Percentiles rank a stretch among this genome's conserved stretches.
Conservation (phyloP, 2,113 vertebrate genomes). For the Entomyzon cyanotis region DNA sequence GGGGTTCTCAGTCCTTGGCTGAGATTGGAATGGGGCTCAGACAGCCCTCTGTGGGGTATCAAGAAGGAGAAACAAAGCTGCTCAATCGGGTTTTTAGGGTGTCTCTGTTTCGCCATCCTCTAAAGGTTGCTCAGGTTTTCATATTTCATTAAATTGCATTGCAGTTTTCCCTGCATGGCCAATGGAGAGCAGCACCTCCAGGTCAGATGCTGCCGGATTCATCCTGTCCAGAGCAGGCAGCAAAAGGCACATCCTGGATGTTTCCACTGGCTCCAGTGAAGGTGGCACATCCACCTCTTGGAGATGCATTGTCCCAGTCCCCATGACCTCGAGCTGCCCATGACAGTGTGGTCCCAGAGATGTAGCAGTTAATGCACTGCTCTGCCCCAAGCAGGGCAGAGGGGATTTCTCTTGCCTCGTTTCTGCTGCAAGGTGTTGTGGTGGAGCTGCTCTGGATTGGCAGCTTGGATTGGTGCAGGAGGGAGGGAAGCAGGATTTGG, state of each 20-base stretch:
- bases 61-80: not conserved
- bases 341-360: not conserved
- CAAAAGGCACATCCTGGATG: accelerated
- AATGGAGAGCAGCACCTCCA: not conserved
- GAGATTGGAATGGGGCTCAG: not conserved
- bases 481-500: not conserved
- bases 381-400: accelerated
- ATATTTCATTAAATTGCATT: not conserved
- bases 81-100: not conserved
- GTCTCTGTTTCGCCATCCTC: not conserved
- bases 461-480: not conserved
- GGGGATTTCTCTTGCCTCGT: not conserved
- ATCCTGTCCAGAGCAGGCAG: not conserved
- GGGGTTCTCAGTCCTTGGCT: not conserved
- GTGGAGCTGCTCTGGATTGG: not conserved
- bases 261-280: accelerated
- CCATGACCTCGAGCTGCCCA: not conserved
- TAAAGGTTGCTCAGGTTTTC: not conserved
- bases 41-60: not conserved
- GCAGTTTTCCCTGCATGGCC: not conserved
- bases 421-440: not conserved
- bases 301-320: accelerated
- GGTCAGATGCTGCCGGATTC: not conserved
- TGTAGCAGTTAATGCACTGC: accelerated
- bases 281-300: not conserved